Base-by-base conservation (phyloP, 2,797 vertebrate species). In the Sorex maritimensis region DNA sequence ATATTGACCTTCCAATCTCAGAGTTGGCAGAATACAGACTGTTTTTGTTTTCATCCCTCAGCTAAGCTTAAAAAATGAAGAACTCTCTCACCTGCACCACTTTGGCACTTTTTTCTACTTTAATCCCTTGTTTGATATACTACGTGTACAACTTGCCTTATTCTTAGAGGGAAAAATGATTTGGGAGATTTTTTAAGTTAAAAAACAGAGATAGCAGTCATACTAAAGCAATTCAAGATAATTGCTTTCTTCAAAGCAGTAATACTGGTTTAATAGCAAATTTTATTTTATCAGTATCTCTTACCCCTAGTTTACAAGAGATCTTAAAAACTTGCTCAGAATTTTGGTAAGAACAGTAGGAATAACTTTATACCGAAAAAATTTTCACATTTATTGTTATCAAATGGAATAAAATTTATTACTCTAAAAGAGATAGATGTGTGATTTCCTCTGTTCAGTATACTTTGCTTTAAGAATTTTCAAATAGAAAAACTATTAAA, bases 311-410 rank as follows among this genome's bases (percentile, higher is more conserved):
- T 61, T 55, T 34, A 19, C 28, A 38, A 91, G 34, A 44, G 28
- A 69, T 88, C 55, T 88, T 30, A 68, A 88, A 94, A 92, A 61
- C 5, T 80, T 89, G 21, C 28, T 46, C 75, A 67, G n/a, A 65
- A 63, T 10, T 91, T 74, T 49, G 23, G 5, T 49, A 74, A 72
- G 73, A 86, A 71, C 5, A 88, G 13, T 83, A 11, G 6, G n/a
- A 91, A 65, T 65, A 67, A 69, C 5, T 71, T 28, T 72, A 14
- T 75, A 23, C 9, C 46, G 17, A 68, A 49, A 86, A 41, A 82
- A 44, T 87, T 69, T 24, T 73, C 21, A 8, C 46, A 41, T 28
- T 88, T 61, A 30, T 74, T 75, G 77, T 46, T 52, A 72, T 74
- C 65, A 69, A 71, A 81, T 6, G 73, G 3, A 67, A 38, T 46